These are phyloP conservation scores for Rhinella marina DNA, from an alignment of 2,797 vertebrate genomes.

Conservation along the genomic window DNA sequence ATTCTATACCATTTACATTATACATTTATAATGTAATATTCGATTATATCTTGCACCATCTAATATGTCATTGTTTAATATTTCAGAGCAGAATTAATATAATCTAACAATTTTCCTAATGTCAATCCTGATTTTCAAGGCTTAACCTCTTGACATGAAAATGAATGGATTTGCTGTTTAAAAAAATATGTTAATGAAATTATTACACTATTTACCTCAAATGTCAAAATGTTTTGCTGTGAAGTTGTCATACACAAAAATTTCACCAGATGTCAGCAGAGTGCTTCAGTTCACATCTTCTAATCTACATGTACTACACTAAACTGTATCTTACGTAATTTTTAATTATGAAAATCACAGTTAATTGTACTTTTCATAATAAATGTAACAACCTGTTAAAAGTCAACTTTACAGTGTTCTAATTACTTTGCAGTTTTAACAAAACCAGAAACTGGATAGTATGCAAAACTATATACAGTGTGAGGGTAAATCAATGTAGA, in stretches of 20 bases:
- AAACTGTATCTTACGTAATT: neutral
- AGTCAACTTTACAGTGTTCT: neutral
- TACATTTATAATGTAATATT: too few relatives aligned
- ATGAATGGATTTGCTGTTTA: neutral
- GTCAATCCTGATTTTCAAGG: neutral
- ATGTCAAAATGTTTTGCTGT: neutral
- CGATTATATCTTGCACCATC: too few relatives aligned
- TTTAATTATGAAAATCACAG: neutral
- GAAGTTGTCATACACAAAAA: neutral
- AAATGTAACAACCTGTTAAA: neutral
- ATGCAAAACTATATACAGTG: neutral
- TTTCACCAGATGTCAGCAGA: conserved; percentile 22
- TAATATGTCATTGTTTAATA: neutral
- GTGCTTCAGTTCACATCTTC: neutral
- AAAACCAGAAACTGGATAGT: neutral
- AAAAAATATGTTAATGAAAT: neutral
- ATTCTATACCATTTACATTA: too few relatives aligned
- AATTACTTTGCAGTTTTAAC: neutral
- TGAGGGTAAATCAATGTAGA: conserved; percentile 42
- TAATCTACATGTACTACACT: neutral
- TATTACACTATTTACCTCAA: neutral
- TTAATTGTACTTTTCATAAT: neutral
- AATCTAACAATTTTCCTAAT: neutral
- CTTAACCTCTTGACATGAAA: neutral
- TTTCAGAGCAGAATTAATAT: neutral